A percentile compares a stretch with the other conserved stretches of the same genome.
Conservation (phyloP, 1,140 invertebrate genomes). For the Atopsyche davidsoni region DNA sequence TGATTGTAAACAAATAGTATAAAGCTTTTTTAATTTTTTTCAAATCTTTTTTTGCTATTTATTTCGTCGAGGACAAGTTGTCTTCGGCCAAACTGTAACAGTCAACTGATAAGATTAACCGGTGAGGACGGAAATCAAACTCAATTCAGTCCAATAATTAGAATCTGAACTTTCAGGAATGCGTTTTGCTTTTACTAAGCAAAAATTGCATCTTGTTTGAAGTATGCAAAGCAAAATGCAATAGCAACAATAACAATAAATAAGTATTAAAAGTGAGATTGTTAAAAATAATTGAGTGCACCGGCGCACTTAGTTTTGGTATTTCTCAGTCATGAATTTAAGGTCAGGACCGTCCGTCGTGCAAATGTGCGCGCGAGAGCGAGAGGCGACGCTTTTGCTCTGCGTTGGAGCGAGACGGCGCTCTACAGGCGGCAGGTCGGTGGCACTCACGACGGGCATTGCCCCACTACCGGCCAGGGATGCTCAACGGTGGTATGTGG, state of each 20-base stretch:
- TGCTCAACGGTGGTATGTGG: background rate
- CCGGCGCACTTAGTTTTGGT: too few species aligned
- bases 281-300: background rate
- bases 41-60: background rate
- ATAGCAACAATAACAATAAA: background rate
- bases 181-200: too few species aligned
- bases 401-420: conserved; percentile 14
- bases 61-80: background rate
- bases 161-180: too few species aligned
- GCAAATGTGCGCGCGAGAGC: conserved; percentile 3
- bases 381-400: conserved; percentile 9
- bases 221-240: too few species aligned
- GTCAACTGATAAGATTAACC: background rate
- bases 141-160: background rate
- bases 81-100: background rate
- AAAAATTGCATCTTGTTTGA: too few species aligned
- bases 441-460: conserved; percentile 28
- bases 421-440: conserved; percentile 22
- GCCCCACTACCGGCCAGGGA: conserved; percentile 22
- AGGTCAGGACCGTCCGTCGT: background rate
- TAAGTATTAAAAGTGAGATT: background rate
- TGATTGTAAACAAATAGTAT: background rate
- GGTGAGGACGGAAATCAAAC: background rate
- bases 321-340: too few species aligned
- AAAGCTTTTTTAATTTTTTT: background rate